Base-by-base conservation (phyloP, 2,888 invertebrate genomes). In the Homarus gammarus region DNA sequence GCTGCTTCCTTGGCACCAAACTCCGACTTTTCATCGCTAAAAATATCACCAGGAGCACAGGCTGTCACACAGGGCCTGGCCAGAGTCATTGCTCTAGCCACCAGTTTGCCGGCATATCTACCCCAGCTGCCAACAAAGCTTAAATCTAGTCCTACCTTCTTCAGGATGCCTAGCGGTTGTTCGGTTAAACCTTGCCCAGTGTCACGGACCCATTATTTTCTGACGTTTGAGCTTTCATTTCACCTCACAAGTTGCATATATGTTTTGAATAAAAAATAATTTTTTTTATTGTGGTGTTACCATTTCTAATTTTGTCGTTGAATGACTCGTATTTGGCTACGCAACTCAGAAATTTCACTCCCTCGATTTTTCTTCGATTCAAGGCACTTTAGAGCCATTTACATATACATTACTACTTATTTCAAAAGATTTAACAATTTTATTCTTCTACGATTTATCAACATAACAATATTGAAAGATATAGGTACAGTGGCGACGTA, bases 91-190 rank as follows among this genome's bases (percentile, higher is more conserved):
- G 64, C 3, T 27, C 3, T 27, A 22, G 64, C 64, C 64, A 64
- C 56, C 18, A 49, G 10, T 12, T 15, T 49, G 49, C 15, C 49
- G 8, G 15, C 15, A 12, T n/a, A n/a, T 49, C 49, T 49, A 12
- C 49, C 15, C 15, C 49, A 49, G 15, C 49, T 49, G 49, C 18
- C 22, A 64, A 64, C 6, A n/a, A 27, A 64, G 8, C 64, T 64
- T 64, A 64, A n/a, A 5, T 64, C 64, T 64, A 64, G 27, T 64
- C 64, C 64, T 64, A 64, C 64, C 64, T 64, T n/a, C n/a, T 64
- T n/a, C 2, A 64, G 64, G 3, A 6, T n/a, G 27, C 10, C 5
- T 64, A 64, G 27, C 6, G 64, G 27, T 15, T 18, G 18, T 12
- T 56, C 22, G 64, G 64, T 64, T 27, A 64, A 27, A 64, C 27